These are phyloP conservation scores for Syngnathoides biaculeatus DNA, from an alignment of 2,113 vertebrate genomes.

Conservation along the genomic window DNA sequence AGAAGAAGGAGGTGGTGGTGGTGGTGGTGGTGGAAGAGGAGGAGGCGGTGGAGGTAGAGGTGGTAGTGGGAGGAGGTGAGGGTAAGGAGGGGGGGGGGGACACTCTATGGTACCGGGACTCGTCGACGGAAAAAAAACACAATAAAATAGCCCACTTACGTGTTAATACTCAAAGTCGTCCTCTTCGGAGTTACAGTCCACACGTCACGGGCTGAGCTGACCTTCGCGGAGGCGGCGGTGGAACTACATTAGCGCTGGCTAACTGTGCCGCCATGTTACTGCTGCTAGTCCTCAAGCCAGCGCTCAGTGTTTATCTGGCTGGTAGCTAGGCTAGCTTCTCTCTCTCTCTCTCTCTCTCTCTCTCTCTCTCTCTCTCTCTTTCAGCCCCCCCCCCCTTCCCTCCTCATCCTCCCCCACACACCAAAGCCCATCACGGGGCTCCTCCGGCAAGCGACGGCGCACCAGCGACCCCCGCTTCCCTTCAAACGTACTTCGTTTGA, in stretches of 20 bases:
- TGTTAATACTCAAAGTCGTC: slow-evolving; percentile 39
- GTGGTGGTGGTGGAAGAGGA: too few relatives aligned
- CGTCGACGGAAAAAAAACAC: slow-evolving; percentile 40
- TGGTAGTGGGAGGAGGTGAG: too few relatives aligned
- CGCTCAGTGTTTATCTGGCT: slow-evolving; percentile 77
- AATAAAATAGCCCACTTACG: slow-evolving; percentile 51
- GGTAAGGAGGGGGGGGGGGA: too few relatives aligned
- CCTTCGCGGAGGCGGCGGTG: slow-evolving; percentile 74
- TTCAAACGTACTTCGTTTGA: slow-evolving; percentile 12
- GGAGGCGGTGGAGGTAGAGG: not conserved
- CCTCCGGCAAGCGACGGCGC: slow-evolving; percentile 26
- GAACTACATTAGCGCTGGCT: slow-evolving; percentile 76
- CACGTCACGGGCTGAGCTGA: slow-evolving; percentile 67
- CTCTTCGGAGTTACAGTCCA: slow-evolving; percentile 65
- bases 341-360: too few relatives aligned
- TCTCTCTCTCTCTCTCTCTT: too few relatives aligned
- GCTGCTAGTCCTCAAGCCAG: slow-evolving; percentile 69
- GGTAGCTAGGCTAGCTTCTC: slow-evolving; percentile 38
- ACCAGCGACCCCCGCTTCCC: slow-evolving; percentile 20
- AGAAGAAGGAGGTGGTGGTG: not conserved
- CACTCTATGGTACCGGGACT: not conserved
- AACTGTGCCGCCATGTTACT: slow-evolving; percentile 79
- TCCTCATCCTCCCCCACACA: slow-evolving; percentile 71
- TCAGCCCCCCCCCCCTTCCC: too few relatives aligned
- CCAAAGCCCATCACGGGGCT: slow-evolving; percentile 66